Conservation (phyloP, 2,113 vertebrate species). For the Pseudopodoces humilis region DNA sequence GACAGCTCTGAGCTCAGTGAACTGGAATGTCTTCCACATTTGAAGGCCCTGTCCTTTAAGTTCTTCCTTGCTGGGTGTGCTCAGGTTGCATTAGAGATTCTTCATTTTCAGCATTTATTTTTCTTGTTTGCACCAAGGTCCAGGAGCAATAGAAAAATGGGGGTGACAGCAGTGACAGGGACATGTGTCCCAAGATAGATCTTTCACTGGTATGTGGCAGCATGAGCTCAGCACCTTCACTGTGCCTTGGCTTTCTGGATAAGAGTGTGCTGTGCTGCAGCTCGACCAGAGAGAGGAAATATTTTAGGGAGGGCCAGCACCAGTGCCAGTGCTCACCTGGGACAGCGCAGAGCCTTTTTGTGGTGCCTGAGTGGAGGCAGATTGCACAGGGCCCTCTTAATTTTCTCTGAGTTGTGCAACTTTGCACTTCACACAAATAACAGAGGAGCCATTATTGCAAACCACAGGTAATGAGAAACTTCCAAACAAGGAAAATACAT, state of each 20-base stretch:
- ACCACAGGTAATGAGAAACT: not conserved
- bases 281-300: accelerated
- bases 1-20: not conserved
- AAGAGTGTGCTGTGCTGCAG: not conserved
- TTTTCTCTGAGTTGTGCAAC: not conserved
- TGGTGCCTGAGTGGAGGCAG: accelerated
- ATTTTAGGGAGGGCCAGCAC: not conserved
- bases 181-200: accelerated
- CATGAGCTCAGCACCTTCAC: accelerated
- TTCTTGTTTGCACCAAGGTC: not conserved
- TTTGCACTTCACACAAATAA: accelerated
- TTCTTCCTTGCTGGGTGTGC: not conserved
- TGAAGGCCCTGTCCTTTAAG: not conserved
- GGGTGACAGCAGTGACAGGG: not conserved
- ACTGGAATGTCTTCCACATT: not conserved
- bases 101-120: not conserved
- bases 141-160: not conserved
- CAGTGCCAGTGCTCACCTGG: not conserved
- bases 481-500: not conserved
- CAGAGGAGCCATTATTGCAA: not conserved
- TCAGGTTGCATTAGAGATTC: not conserved
- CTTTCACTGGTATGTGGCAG: not conserved
- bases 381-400: not conserved
- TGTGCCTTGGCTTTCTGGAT: not conserved
- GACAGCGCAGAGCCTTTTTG: not conserved